Conservation (phyloP, 2,888 invertebrate genomes). For the Ceriagrion tenellum region DNA sequence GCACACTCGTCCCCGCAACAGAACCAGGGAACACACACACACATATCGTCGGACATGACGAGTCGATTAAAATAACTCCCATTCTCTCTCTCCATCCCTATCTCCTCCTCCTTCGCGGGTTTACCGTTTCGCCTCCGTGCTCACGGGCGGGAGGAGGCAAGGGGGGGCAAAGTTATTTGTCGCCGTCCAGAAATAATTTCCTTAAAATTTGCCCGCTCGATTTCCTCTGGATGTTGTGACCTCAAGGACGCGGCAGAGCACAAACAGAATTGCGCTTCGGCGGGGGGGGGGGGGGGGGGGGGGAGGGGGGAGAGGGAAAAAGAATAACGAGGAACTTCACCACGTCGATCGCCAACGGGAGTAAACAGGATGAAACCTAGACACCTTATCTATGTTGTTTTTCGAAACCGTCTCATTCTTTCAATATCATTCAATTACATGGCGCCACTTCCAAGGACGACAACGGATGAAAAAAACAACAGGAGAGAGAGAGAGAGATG, state of each 20-base stretch:
- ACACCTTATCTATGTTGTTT: conserved; percentile 26
- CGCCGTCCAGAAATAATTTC: neutral
- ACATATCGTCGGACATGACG: neutral
- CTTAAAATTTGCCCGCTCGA: neutral
- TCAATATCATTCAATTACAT: conserved; percentile 14
- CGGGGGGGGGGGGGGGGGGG: neutral
- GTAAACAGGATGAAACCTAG: conserved; percentile 17
- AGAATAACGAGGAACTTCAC: neutral
- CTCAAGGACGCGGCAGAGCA: neutral
- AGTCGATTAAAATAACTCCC: neutral
- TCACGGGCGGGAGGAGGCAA: neutral
- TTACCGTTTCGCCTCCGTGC: neutral
- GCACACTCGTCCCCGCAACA: neutral
- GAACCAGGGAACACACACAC: neutral
- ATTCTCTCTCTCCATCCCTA: neutral
- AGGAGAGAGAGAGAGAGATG: neutral
- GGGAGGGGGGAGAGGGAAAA: too few species aligned
- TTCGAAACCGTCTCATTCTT: conserved; percentile 21
- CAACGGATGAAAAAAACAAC: neutral
- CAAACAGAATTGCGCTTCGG: neutral
- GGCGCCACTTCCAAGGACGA: conserved; percentile 11
- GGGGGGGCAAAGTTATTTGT: neutral
- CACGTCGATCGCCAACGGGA: neutral
- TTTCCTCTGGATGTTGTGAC: neutral
- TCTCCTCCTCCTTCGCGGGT: neutral